phyloP scores from a whole-genome alignment of 2,113 vertebrate genomes.

The Chaenogobius annularis region DNA sequence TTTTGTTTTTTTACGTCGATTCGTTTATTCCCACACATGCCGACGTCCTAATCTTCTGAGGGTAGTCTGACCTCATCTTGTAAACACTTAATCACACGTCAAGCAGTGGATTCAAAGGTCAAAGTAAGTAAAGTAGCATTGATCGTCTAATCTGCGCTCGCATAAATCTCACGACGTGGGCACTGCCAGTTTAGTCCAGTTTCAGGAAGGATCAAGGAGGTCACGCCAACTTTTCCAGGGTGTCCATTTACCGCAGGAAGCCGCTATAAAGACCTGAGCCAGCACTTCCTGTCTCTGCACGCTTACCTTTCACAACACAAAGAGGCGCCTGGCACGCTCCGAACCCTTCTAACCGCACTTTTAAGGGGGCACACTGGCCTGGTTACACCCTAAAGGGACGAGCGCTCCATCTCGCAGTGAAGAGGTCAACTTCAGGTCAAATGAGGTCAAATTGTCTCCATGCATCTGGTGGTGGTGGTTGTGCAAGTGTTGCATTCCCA shows the following conservation, averaged over 20 bases:
- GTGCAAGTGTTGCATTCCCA: constrained; percentile 40
- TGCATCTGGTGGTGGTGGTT: constrained; percentile 13
- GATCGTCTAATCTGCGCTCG: neutral
- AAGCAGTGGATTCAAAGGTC: constrained; percentile 21
- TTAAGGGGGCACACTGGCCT: constrained; percentile 50
- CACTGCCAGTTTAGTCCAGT: constrained; percentile 7
- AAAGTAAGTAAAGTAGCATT: neutral
- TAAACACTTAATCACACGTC: neutral
- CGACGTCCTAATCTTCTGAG: neutral
- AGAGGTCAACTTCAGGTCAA: constrained; percentile 22
- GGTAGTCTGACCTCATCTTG: neutral
- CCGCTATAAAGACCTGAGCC: constrained; percentile 58
- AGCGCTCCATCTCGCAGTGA: constrained; percentile 14
- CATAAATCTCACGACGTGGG: constrained; percentile 10
- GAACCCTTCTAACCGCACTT: constrained; percentile 43
- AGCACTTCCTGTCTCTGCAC: constrained; percentile 59
- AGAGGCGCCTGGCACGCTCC: constrained; percentile 15
- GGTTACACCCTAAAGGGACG: constrained; percentile 39
- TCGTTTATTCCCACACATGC: neutral
- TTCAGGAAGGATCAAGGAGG: constrained; percentile 47
- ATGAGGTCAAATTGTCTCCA: constrained; percentile 18
- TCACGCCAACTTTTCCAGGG: constrained; percentile 49
- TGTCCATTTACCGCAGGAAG: constrained; percentile 68
- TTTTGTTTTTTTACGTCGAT: neutral
- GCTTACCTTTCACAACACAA: constrained; percentile 61